Base-by-base conservation (phyloP, 2,113 vertebrate species). In the Chloropsis cyanopogon region DNA sequence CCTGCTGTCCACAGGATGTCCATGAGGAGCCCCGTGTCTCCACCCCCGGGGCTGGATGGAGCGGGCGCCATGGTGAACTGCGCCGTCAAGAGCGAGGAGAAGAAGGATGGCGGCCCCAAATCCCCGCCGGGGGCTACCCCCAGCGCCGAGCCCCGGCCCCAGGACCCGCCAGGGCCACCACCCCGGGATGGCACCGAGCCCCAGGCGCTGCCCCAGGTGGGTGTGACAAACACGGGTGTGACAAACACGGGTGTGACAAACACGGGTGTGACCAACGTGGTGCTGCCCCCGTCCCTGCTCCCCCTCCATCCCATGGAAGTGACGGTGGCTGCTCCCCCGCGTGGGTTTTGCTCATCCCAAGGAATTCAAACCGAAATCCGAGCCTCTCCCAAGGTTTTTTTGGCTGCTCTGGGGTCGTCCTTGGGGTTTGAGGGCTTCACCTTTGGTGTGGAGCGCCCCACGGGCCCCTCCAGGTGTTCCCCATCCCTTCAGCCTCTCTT, bases 31-130 rank as follows among this genome's bases (percentile, higher is more conserved):
- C 98, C 98, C 12, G 81, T 97, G 93, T 98, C 98, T 70, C 97
- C 98, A 69, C 98, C 97, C 92, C 98, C 98, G 97, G 98, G 97
- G 95, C 97, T 97, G 42, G 95, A 98, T 91, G 98, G 98, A 88
- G 98, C 98, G 22, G 98, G 97, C 95, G 97, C 97, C 98, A 99
- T 99, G 99, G 98, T 98, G 96, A 98, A 98, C 73, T 97, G 98
- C 52, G 97, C 96, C 39, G 85, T 98, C 97, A 99, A 99, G 97
- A 94, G 98, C 2, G 98, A 99, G 91, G 98, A 98, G 90, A 98
- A 91, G 96, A 98, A 98, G 97, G 98, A 80, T 33, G 88, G 85
- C 0, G n/a, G 91, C 60, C 89, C 60, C 0, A 95, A 97, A 64
- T 86, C 65, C 37, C 87, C 93, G 0, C 95, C 87, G 0, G 95